Percentiles rank a stretch among this genome's conserved stretches.
phyloP scores from a whole-genome alignment of 2,113 vertebrate genomes.

The Balaeniceps rex region DNA sequence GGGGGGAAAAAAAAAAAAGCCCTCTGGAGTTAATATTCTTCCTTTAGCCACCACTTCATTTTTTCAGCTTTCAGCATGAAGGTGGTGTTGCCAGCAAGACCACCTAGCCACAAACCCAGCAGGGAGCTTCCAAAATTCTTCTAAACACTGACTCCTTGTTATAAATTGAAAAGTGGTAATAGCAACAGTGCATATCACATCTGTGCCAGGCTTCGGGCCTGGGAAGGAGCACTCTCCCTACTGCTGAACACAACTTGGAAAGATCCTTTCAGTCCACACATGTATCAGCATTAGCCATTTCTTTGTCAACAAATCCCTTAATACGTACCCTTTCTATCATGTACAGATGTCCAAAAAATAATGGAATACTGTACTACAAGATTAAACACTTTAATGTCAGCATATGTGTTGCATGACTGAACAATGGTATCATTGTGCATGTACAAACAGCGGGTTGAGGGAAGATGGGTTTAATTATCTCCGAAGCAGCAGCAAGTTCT shows the following conservation, averaged over 20 bases:
- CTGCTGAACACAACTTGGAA: constrained; percentile 42
- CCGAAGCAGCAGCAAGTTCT: constrained; percentile 40
- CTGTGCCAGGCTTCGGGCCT: constrained; percentile 49
- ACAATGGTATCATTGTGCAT: constrained; percentile 77
- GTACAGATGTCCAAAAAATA: constrained; percentile 68
- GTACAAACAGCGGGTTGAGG: constrained; percentile 39
- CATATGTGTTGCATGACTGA: constrained; percentile 63
- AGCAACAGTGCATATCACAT: constrained; percentile 54
- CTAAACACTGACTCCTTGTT: constrained; percentile 66
- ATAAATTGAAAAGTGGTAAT: constrained; percentile 53
- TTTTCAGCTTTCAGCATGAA: constrained; percentile 61
- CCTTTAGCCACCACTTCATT: constrained; percentile 27
- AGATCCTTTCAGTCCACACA: constrained; percentile 67
- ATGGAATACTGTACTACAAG: constrained; percentile 63
- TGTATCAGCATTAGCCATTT: constrained; percentile 67
- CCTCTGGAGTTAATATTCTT: constrained; percentile 47
- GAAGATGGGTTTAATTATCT: constrained; percentile 81
- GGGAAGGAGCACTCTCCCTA: constrained; percentile 37
- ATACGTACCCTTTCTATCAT: constrained; percentile 63
- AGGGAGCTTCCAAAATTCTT: constrained; percentile 44
- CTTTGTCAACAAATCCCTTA: constrained; percentile 70
- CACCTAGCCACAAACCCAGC: constrained; percentile 57
- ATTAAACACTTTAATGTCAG: constrained; percentile 73
- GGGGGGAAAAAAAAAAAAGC: not conserved
- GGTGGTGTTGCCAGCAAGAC: constrained; percentile 13